Evolutionary conservation across 1,140 invertebrate genomes (phyloP).

Genomic region (Popillia japonica): DNA sequence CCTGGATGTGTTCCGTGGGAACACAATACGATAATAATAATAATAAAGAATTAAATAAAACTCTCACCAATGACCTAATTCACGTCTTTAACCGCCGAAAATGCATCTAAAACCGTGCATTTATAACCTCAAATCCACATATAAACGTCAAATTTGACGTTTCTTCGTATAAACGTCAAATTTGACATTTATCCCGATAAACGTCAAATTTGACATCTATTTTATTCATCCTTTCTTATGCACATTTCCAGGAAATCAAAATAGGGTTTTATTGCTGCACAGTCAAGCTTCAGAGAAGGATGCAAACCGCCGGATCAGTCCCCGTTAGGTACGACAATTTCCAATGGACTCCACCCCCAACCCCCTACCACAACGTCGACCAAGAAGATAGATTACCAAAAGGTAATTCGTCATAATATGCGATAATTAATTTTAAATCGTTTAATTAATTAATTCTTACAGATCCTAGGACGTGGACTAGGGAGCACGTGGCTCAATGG

Average conservation of each 20-base stretch:
- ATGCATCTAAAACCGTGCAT: not conserved
- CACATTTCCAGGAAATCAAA: constrained; percentile 42
- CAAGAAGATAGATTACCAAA: constrained; percentile 51
- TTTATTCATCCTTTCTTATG: too few relatives aligned
- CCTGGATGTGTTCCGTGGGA: too few relatives aligned
- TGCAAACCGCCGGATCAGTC: constrained; percentile 51
- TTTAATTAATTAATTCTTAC: constrained; percentile 49
- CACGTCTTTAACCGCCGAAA: too few relatives aligned
- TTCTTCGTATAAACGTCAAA: too few relatives aligned
- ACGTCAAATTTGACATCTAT: too few relatives aligned
- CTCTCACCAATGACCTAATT: not conserved
- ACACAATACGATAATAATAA: too few relatives aligned
- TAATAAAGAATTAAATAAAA: not conserved
- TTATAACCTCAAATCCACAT: not conserved
- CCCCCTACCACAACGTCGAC: constrained; percentile 23
- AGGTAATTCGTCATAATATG: constrained; percentile 46
- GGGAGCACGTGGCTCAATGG: constrained; percentile 74
- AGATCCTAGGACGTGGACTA: constrained; percentile 76
- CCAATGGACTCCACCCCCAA: constrained; percentile 46
- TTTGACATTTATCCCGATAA: too few relatives aligned
- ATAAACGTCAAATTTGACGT: too few relatives aligned
- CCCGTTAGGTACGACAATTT: constrained; percentile 50
- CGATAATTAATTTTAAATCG: not conserved
- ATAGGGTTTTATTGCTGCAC: constrained; percentile 51
- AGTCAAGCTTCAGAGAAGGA: constrained; percentile 46